Evolutionary conservation across 2,797 vertebrate species (phyloP).

Genomic region (Fratercula arctica): DNA sequence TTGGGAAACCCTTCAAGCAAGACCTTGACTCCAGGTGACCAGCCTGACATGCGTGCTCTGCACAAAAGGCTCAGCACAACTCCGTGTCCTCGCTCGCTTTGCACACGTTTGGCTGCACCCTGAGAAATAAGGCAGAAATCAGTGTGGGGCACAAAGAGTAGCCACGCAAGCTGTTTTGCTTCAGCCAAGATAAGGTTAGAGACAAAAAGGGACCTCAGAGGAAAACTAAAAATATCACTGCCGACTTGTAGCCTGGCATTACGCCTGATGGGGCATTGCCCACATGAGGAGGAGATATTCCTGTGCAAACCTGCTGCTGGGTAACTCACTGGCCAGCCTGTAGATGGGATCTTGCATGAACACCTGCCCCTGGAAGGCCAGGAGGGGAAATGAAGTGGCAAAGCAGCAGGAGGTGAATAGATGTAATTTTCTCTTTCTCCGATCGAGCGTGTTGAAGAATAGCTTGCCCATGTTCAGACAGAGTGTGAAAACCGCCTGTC

Average conservation of each 20-base stretch:
- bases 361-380: slow-evolving; percentile 5
- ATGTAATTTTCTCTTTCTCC: slow-evolving; percentile 44
- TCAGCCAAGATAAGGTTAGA: not conserved
- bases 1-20: not conserved
- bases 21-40: not conserved
- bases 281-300: not conserved
- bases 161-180: not conserved
- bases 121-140: not conserved
- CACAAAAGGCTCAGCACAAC: not conserved
- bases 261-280: slow-evolving; percentile 22
- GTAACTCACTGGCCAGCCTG: not conserved
- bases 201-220: slow-evolving; percentile 15
- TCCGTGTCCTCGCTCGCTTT: fast-evolving
- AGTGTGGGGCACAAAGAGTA: not conserved
- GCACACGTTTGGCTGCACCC: not conserved
- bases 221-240: slow-evolving; percentile 33
- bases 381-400: not conserved
- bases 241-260: not conserved
- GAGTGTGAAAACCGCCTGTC: slow-evolving; percentile 18
- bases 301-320: slow-evolving; percentile 15
- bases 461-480: not conserved
- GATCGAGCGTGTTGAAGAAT: not conserved
- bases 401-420: not conserved
- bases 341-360: not conserved
- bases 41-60: not conserved